A percentile compares a stretch with the other conserved stretches of the same genome.
These are phyloP conservation scores for Drosophila nasuta DNA, from an alignment of 1,140 invertebrate genomes.

Conservation along the genomic window DNA sequence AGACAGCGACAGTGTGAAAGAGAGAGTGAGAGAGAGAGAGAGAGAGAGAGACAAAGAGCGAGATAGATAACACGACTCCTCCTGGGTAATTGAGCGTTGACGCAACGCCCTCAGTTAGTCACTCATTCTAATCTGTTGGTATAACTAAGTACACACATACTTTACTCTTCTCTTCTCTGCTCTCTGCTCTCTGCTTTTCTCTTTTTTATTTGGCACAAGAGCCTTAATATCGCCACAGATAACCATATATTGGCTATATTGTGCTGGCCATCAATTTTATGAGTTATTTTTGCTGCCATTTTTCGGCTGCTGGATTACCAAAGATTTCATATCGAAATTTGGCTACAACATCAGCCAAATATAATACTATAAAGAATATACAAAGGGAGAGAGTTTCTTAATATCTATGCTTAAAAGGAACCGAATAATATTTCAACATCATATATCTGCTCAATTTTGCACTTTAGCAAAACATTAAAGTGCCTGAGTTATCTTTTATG, in stretches of 20 bases:
- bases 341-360: background rate
- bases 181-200: background rate
- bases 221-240: constrained; percentile 7
- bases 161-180: background rate
- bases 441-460: too few species aligned
- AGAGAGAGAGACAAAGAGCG: background rate
- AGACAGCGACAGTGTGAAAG: background rate
- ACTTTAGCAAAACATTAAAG: too few species aligned
- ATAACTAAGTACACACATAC: constrained; percentile 25
- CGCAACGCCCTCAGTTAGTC: constrained; percentile 32
- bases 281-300: constrained; percentile 11
- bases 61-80: constrained; percentile 13
- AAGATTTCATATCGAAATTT: background rate
- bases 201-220: constrained; percentile 6
- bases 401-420: too few species aligned
- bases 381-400: too few species aligned
- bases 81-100: constrained; percentile 46
- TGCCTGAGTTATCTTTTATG: too few species aligned
- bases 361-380: too few species aligned
- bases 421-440: too few species aligned
- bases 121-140: constrained; percentile 27
- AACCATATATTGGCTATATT: constrained; percentile 13
- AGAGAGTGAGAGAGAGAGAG: too few species aligned
- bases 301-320: background rate
- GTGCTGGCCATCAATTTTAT: constrained; percentile 10